Evolutionary conservation across 1,140 invertebrate genomes (phyloP).

Genomic region (Anastatus disparis): DNA sequence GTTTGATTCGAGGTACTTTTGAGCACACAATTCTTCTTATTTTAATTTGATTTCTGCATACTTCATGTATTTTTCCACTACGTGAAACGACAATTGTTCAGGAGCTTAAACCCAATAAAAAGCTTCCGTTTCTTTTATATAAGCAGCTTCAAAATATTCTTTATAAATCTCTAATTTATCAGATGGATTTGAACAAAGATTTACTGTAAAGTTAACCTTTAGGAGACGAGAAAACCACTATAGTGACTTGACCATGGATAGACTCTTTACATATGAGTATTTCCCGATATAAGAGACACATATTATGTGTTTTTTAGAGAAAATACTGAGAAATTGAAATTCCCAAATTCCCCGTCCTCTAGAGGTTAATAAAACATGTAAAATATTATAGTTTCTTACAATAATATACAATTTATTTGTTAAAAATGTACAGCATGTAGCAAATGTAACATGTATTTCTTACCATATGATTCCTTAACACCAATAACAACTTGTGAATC

Average conservation of each 20-base stretch:
- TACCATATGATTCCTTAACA: slow-evolving; percentile 93
- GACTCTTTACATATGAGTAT: too few relatives aligned
- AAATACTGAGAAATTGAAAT: too few relatives aligned
- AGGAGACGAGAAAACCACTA: too few relatives aligned
- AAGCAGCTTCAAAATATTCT: slow-evolving; percentile 96
- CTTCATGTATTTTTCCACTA: slow-evolving; percentile 96
- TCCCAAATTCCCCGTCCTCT: too few relatives aligned
- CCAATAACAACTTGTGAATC: slow-evolving; percentile 97
- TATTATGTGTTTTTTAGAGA: too few relatives aligned
- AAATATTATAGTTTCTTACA: neutral
- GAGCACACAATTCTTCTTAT: slow-evolving; percentile 93
- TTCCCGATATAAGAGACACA: too few relatives aligned
- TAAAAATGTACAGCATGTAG: too few relatives aligned
- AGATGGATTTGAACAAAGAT: slow-evolving; percentile 92
- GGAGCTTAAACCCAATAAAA: slow-evolving; percentile 95
- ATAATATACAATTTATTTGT: neutral
- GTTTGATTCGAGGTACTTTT: slow-evolving; percentile 93
- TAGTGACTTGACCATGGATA: too few relatives aligned
- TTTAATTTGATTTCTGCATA: slow-evolving; percentile 95
- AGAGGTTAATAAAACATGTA: slow-evolving; percentile 37
- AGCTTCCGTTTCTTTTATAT: slow-evolving; percentile 90
- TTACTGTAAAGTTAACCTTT: slow-evolving; percentile 84
- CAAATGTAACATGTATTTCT: neutral
- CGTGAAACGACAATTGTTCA: slow-evolving; percentile 88
- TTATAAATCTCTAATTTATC: slow-evolving; percentile 96